phyloP scores from a whole-genome alignment of 30 jellyfish, hydroid and myxozoan species.

The Chrysaora quinquecirrha region DNA sequence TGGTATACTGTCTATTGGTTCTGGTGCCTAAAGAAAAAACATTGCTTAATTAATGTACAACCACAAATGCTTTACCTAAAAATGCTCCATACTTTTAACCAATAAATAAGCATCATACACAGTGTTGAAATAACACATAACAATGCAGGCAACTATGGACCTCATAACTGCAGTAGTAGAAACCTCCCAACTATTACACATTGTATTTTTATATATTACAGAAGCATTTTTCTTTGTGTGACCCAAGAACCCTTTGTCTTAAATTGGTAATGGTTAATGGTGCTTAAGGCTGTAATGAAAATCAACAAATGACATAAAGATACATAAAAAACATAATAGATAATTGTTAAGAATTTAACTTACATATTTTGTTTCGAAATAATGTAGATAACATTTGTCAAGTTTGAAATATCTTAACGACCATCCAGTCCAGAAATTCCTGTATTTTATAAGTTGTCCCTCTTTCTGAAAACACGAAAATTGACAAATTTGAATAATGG shows the following conservation, averaged over 20 bases:
- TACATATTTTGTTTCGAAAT: constrained; percentile 91
- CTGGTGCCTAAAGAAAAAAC: constrained; percentile 72
- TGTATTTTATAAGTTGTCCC: constrained; percentile 84
- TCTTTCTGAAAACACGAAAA: constrained; percentile 95
- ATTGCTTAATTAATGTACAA: not conserved
- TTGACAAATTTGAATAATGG: too few relatives aligned
- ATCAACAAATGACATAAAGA: too few relatives aligned
- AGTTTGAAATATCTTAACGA: constrained; percentile 77
- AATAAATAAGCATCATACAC: not conserved
- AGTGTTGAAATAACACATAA: not conserved
- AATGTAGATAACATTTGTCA: constrained; percentile 91
- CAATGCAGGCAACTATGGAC: not conserved
- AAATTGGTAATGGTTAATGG: too few relatives aligned
- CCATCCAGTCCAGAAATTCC: constrained; percentile 96
- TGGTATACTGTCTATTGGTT: constrained; percentile 88
- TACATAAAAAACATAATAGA: too few relatives aligned
- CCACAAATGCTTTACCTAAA: not conserved
- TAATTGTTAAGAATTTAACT: constrained; percentile 18
- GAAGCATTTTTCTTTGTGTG: not conserved
- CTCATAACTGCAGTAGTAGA: not conserved
- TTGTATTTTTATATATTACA: not conserved
- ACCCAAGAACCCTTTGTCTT: too few relatives aligned
- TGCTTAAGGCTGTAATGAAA: too few relatives aligned
- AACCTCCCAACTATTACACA: not conserved
- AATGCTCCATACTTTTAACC: not conserved